Evolutionary conservation across 2,113 vertebrate genomes (phyloP).

Genomic region (Pseudolaguvia tuberculata): DNA sequence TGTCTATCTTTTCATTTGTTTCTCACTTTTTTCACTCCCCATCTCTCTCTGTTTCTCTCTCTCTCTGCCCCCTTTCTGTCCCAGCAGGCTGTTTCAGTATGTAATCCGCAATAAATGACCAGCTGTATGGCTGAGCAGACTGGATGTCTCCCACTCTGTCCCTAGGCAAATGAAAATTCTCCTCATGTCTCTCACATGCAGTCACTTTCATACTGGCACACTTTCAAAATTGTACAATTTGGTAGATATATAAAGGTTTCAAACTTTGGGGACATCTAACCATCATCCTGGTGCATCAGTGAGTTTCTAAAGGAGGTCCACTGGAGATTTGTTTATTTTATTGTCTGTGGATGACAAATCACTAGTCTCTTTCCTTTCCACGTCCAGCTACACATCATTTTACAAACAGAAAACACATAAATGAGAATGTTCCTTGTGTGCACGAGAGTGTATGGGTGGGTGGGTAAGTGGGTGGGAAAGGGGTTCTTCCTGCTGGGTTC

Average conservation of each 20-base stretch:
- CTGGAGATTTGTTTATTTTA: background rate
- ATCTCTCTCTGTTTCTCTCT: background rate
- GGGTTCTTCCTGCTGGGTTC: slow-evolving; percentile 52
- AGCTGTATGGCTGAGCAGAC: slow-evolving; percentile 70
- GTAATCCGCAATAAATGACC: slow-evolving; percentile 55
- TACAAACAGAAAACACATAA: slow-evolving; percentile 13
- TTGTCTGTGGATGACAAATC: background rate
- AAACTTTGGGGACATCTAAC: background rate
- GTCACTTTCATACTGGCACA: slow-evolving; percentile 29
- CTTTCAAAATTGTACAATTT: slow-evolving; percentile 7
- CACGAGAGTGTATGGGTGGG: slow-evolving; percentile 49
- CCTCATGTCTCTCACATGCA: slow-evolving; percentile 45
- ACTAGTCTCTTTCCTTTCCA: slow-evolving; percentile 17
- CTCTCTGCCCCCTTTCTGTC: slow-evolving; percentile 19
- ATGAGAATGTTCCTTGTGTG: slow-evolving; percentile 24
- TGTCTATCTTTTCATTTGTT: too few relatives aligned
- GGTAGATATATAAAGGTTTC: background rate
- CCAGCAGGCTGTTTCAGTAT: slow-evolving; percentile 46
- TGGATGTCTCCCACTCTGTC: slow-evolving; percentile 68
- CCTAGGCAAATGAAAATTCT: slow-evolving; percentile 58
- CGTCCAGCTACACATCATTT: slow-evolving; percentile 10
- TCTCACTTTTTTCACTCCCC: background rate
- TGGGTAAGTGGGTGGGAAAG: too few relatives aligned
- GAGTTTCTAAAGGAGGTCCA: background rate
- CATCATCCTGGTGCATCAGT: background rate